Conservation (phyloP, 2,113 vertebrate species). For the Antechinus stuartii region DNA sequence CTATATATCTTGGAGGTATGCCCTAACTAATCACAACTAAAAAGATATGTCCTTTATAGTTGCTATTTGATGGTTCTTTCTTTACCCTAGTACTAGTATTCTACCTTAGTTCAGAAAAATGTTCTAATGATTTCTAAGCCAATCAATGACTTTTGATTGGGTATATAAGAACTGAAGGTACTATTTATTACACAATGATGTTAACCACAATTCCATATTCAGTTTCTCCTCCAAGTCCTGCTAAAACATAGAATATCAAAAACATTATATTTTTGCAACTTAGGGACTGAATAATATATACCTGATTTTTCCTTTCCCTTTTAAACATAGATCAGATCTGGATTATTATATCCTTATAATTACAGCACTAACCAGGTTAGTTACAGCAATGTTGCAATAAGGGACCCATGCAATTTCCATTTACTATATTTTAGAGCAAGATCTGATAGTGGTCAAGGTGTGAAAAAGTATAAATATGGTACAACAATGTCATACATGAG, state of each 20-base stretch:
- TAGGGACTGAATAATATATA: not conserved
- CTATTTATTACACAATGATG: not conserved
- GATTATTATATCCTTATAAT: not conserved
- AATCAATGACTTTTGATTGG: not conserved
- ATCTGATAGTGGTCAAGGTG: slow-evolving; percentile 25
- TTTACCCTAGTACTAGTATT: not conserved
- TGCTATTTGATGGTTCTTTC: slow-evolving; percentile 12
- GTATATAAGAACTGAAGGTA: not conserved
- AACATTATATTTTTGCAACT: not conserved
- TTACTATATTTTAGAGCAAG: slow-evolving; percentile 32
- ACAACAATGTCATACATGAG: slow-evolving; percentile 13
- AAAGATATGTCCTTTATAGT: not conserved
- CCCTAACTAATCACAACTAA: not conserved
- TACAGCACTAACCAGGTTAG: not conserved
- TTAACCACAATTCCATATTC: not conserved
- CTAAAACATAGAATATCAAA: not conserved
- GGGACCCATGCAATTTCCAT: not conserved
- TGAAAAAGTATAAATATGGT: slow-evolving; percentile 3
- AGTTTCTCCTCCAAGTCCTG: not conserved
- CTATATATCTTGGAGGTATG: not conserved
- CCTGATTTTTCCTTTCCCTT: not conserved
- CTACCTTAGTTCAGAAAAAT: not conserved
- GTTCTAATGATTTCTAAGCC: slow-evolving; percentile 17
- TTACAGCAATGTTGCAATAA: slow-evolving; percentile 30
- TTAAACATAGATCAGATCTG: not conserved